A percentile compares a stretch with the other conserved stretches of the same genome.
Conservation (phyloP, 2,113 vertebrate species). For the Aplodontia rufa region DNA sequence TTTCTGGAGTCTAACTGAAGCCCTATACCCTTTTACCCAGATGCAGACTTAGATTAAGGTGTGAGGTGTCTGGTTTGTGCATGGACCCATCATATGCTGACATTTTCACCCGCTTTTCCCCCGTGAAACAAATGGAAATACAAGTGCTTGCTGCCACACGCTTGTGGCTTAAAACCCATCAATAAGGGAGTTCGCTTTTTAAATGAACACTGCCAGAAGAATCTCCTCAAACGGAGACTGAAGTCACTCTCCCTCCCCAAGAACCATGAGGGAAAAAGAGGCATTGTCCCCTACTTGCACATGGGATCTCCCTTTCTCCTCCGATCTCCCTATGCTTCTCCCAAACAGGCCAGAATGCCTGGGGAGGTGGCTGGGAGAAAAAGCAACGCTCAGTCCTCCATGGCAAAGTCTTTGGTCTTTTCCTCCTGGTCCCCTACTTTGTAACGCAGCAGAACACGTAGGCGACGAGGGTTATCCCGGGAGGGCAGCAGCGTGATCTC, state of each 20-base stretch:
- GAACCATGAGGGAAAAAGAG: not conserved
- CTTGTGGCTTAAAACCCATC: slow-evolving; percentile 37
- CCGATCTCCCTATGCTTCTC: not conserved
- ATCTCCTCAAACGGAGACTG: not conserved
- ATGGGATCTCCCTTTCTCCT: not conserved
- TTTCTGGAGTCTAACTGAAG: not conserved
- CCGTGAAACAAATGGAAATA: slow-evolving; percentile 2
- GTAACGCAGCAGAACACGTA: slow-evolving; percentile 89
- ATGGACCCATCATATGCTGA: not conserved
- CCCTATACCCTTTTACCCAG: not conserved
- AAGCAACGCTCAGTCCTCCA: slow-evolving; percentile 83
- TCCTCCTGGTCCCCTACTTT: slow-evolving; percentile 86
- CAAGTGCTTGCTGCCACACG: slow-evolving; percentile 68
- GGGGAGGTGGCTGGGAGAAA: slow-evolving; percentile 11
- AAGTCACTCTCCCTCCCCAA: slow-evolving; percentile 24
- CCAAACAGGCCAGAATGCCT: not conserved
- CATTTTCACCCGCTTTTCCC: not conserved
- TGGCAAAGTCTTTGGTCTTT: slow-evolving; percentile 90
- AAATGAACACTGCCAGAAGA: slow-evolving; percentile 49
- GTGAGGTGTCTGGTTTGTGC: not conserved
- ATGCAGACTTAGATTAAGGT: not conserved
- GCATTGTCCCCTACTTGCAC: slow-evolving; percentile 25
- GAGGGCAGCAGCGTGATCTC: slow-evolving; percentile 90
- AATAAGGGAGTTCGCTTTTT: not conserved
- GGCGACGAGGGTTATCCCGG: slow-evolving; percentile 86